Conservation (phyloP, 2,888 invertebrate species). For the Patella caerulea region DNA sequence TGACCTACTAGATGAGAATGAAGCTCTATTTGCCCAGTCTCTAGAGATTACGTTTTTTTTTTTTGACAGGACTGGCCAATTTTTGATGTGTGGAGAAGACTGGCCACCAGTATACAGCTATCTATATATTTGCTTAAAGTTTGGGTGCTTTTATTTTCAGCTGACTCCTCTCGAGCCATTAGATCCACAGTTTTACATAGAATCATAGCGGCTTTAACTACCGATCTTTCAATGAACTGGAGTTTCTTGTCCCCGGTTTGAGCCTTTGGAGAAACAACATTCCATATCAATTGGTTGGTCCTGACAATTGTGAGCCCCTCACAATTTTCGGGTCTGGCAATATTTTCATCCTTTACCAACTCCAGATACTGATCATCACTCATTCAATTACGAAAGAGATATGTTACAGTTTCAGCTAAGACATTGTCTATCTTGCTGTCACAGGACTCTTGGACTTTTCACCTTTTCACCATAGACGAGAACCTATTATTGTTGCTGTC, state of each 20-base stretch:
- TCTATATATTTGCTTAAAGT: conserved; percentile 26
- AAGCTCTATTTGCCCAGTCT: no score
- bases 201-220: conserved; percentile 31
- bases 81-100: no score
- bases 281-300: conserved; percentile 31
- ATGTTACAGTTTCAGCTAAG: conserved; percentile 28
- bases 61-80: no score
- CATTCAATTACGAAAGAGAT: conserved; percentile 30
- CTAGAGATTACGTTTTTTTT: no score
- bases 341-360: conserved; percentile 28
- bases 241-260: not conserved
- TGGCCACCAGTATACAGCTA: no score
- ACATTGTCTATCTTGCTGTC: conserved; percentile 18
- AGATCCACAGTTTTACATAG: conserved; percentile 30
- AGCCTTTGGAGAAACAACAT: conserved; percentile 14
- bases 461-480: conserved; percentile 23
- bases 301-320: conserved; percentile 24
- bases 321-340: conserved; percentile 29
- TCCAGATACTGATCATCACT: conserved; percentile 26
- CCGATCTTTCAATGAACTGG: conserved; percentile 12
- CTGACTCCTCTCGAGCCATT: conserved; percentile 22
- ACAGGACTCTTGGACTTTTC: conserved; percentile 28
- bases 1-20: no score
- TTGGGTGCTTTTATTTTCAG: conserved; percentile 24
- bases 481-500: conserved; percentile 2